Base-by-base conservation (phyloP, 1,140 invertebrate species). In the Bombus haemorrhoidalis region DNA sequence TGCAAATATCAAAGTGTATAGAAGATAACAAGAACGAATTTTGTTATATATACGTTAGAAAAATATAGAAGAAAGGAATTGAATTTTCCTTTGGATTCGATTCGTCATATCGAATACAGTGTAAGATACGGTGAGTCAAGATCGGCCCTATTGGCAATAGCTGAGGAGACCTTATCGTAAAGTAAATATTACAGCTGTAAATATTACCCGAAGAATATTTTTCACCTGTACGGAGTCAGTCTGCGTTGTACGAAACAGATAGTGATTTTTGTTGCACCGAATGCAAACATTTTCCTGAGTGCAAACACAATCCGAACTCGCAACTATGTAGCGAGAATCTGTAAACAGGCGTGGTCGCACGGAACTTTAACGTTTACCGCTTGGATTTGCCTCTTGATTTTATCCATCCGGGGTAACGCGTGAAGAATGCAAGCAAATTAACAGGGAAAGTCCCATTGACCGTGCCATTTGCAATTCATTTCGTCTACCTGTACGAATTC, bases 361-460 rank as follows among this genome's bases (percentile, higher is more conserved):
- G 25, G 72, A 81, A 72, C 28, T 81, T 32, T 3, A 1, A 18
- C 66, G 72, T 83, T 75, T 68, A 22, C 81, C 57, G 32, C 28
- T 32, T 15, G 32, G 59, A 83, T 76, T 68, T 43, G 41, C 39
- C 28, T 9, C 43, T 68, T 76, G 81, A 76, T 76, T 83, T 76
- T n/a, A 53, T 43, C 53, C n/a, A 34, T 5, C 22, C 13, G n/a
- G 10, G 34, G n/a, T 8, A 22, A 32, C 22, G 32, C 22, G 72
- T 2, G 34, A 39, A 53, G 71, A 62, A 53, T 53, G 47, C 47
- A 8, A 22, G 47, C 18, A 22, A 53, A 53, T 22, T 53, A 53
- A 22, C 47, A 53, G 6, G 47, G 5, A 53, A 43, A 53, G 18
- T 22, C 47, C 18, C 18, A 53, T 53, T 53, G 47, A 53, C 47